Evolutionary conservation across 2,888 invertebrate genomes (phyloP), one percentile per base, ranked within the genome.

Genomic region (Itoplectis maculator): DNA sequence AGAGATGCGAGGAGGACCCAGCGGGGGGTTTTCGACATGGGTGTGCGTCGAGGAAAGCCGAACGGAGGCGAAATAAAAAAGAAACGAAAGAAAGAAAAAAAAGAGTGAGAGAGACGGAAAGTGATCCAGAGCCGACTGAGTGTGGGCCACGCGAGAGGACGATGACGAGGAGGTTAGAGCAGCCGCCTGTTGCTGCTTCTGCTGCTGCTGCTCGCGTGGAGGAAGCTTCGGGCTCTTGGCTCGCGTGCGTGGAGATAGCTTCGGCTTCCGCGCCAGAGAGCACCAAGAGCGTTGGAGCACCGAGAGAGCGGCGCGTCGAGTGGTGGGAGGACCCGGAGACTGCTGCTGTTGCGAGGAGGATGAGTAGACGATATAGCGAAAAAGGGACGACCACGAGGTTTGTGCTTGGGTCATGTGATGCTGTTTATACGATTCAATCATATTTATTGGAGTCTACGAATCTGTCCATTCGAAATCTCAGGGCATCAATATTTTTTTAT

Each of bases 141-240:
- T 63, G 20, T 13, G 13, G 7, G 23, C n/a, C 45, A 18, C 4
- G 49, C 63, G 63, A 51, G 56, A 73, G 35, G 73, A 84, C 68
- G 83, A 73, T 75, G 73, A 76, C 72, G 77, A 66, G 73, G 63
- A 89, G 86, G 86, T 82, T n/a, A 85, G 63, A 81, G 84, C 85
- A 85, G 88, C 89, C 90, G 91, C 91, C 91, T 91, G 91, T 91
- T 91, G 91, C 91, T 90, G 90, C 86, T 88, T 2, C 29, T 29
- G 29, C 91, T 91, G 91, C 91, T 91, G 91, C 91, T 87, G 87
- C 88, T 89, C 90, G 88, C 45, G 56, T 47, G 72, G 70, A 72
- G 88, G 86, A 85, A 84, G 81, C 69, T 49, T n/a, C n/a, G n/a
- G n/a, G n/a, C n/a, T n/a, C n/a, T n/a, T 74, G 42, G 90, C 86